Evolutionary conservation across 2,888 invertebrate genomes (phyloP).

Genomic region (Melanostoma mellinum): DNA sequence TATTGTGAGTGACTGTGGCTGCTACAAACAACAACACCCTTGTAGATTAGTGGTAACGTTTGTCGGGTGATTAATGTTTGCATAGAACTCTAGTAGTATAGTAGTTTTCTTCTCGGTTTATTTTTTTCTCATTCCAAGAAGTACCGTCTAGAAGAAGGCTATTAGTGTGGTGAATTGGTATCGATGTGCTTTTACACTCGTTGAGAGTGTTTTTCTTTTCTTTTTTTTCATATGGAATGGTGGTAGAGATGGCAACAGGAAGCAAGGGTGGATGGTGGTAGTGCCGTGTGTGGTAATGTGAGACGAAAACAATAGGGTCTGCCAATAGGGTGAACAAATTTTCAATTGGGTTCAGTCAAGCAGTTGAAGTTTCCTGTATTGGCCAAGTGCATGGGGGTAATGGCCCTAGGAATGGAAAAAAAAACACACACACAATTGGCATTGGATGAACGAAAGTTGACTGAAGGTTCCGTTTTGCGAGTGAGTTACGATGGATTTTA

Average conservation of each 20-base stretch:
- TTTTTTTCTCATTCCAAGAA: conserved; percentile 37
- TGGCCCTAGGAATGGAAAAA: conserved; percentile 21
- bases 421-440: background rate
- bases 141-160: conserved; percentile 39
- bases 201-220: background rate
- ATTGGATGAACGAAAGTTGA: too few species aligned
- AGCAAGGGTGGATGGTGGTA: conserved; percentile 24
- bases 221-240: conserved; percentile 1
- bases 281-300: conserved; percentile 42
- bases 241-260: conserved; percentile 5
- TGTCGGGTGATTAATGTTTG: conserved; percentile 68
- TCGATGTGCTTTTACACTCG: conserved; percentile 37
- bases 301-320: conserved; percentile 44
- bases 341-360: conserved; percentile 46
- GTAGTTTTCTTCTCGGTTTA: background rate
- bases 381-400: conserved; percentile 38
- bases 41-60: conserved; percentile 36
- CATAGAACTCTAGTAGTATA: conserved; percentile 58
- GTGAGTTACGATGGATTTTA: too few species aligned
- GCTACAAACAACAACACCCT: conserved; percentile 21
- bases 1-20: conserved; percentile 61
- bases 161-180: conserved; percentile 50
- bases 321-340: conserved; percentile 27
- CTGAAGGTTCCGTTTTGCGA: too few species aligned
- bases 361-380: conserved; percentile 29